phyloP scores from a whole-genome alignment of 1,140 invertebrate genomes.

The Aphelenchoides avenae region DNA sequence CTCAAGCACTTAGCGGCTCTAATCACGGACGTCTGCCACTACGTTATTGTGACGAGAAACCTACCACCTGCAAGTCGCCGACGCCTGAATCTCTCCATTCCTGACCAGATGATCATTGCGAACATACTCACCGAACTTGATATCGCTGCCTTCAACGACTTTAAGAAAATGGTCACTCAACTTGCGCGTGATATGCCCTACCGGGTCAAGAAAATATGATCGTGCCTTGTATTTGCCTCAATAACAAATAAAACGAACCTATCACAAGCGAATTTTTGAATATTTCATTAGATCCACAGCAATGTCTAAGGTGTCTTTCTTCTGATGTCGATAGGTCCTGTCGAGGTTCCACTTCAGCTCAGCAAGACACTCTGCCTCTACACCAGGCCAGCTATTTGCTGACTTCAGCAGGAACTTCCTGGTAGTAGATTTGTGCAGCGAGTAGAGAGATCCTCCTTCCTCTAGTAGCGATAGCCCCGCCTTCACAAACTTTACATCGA shows the following conservation, averaged over 20 bases:
- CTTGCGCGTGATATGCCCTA: constrained; percentile 1
- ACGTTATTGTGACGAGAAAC: constrained; percentile 17
- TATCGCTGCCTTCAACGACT: constrained; percentile 20
- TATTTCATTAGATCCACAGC: constrained; percentile 29
- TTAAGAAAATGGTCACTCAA: constrained; percentile 8
- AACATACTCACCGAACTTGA: constrained; percentile 36
- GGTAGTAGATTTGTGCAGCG: constrained; percentile 26
- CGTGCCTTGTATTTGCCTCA: background rate
- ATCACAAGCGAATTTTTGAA: constrained; percentile 5
- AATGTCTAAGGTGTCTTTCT: constrained; percentile 21
- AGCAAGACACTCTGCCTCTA: constrained; percentile 18
- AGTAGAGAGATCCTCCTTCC: constrained; percentile 19
- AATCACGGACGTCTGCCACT: constrained; percentile 28
- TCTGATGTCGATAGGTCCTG: constrained; percentile 22
- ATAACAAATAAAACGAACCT: background rate
- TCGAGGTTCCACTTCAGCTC: constrained; percentile 26
- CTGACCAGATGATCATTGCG: constrained; percentile 29
- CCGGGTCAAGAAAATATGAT: constrained; percentile 7
- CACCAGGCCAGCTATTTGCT: constrained; percentile 14
- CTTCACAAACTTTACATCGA: constrained; percentile 24
- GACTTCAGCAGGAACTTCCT: constrained; percentile 16
- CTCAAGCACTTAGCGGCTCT: constrained; percentile 13
- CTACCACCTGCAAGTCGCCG: constrained; percentile 15
- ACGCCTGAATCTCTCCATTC: constrained; percentile 26
- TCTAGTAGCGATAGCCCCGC: constrained; percentile 17